Percentiles rank a stretch among this genome's conserved stretches.
phyloP scores from a whole-genome alignment of 2,113 vertebrate species.

The Panthera tigris region DNA sequence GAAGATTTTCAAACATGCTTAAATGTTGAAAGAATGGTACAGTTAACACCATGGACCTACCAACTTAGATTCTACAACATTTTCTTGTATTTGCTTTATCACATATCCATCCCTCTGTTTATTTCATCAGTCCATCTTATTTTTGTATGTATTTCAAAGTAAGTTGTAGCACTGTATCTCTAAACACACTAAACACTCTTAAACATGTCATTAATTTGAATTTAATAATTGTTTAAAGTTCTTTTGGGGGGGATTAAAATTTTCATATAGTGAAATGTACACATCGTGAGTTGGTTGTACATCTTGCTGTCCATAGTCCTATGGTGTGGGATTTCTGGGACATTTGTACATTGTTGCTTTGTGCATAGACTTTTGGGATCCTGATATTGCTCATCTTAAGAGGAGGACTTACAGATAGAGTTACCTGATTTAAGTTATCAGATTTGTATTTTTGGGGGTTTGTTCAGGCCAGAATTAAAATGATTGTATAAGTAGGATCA shows the following conservation, averaged over 20 bases:
- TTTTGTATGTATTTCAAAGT: neutral
- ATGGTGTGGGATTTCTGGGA: neutral
- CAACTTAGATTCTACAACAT: neutral
- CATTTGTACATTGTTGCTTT: neutral
- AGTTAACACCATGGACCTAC: neutral
- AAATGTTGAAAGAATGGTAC: neutral
- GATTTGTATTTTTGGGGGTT: slow-evolving; percentile 13
- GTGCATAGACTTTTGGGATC: neutral
- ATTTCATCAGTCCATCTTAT: neutral
- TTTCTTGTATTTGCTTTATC: neutral
- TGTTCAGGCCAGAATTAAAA: slow-evolving; percentile 45
- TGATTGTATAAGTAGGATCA: neutral
- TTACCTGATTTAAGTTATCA: neutral
- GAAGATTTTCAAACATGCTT: neutral
- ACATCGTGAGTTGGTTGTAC: neutral
- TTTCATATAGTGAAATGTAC: neutral
- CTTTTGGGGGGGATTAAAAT: neutral
- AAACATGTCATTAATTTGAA: neutral
- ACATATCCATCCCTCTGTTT: neutral
- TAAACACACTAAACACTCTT: neutral
- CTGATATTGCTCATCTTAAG: neutral
- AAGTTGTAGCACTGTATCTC: neutral
- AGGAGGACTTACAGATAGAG: neutral
- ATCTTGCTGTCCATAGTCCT: neutral
- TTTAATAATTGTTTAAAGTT: neutral